Evolutionary conservation across 2,113 vertebrate genomes (phyloP).

Genomic region (Crocuta crocuta): DNA sequence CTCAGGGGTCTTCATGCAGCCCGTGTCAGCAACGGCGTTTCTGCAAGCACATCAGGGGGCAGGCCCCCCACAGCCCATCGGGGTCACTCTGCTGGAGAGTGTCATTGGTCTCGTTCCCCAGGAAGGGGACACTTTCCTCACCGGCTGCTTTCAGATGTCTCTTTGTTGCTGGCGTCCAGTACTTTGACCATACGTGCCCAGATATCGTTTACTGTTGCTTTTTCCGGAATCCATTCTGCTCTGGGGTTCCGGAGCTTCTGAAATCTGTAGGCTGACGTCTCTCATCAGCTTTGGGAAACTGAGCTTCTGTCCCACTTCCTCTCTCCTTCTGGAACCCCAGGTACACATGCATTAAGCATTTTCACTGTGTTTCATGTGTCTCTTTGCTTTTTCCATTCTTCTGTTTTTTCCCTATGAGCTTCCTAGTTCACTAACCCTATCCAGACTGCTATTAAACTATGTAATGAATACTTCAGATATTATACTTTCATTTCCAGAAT

Average conservation of each 20-base stretch:
- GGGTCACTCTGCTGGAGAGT: not conserved
- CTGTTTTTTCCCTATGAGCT: not conserved
- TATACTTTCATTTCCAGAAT: not conserved
- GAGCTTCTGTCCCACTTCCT: not conserved
- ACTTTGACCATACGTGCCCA: not conserved
- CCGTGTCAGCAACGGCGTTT: not conserved
- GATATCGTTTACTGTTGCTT: too few species aligned
- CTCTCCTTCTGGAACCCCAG: not conserved
- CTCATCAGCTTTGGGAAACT: not conserved
- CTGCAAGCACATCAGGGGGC: too few species aligned
- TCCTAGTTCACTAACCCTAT: not conserved
- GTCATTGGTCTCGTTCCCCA: not conserved
- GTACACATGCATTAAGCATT: fast-evolving
- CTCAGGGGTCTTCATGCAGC: too few species aligned
- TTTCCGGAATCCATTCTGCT: not conserved
- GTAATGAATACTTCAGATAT: not conserved
- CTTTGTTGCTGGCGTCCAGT: not conserved
- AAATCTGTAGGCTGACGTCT: not conserved
- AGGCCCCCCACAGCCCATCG: too few species aligned
- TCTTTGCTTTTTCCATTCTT: not conserved
- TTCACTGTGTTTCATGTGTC: too few species aligned
- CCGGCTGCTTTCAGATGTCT: too few species aligned
- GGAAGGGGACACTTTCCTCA: not conserved
- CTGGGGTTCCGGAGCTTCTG: not conserved
- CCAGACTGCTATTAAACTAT: not conserved